A percentile compares a stretch with the other conserved stretches of the same genome.
Evolutionary conservation across 2,888 invertebrate genomes (phyloP).

Genomic region (Rhamphomyia laevipes): DNA sequence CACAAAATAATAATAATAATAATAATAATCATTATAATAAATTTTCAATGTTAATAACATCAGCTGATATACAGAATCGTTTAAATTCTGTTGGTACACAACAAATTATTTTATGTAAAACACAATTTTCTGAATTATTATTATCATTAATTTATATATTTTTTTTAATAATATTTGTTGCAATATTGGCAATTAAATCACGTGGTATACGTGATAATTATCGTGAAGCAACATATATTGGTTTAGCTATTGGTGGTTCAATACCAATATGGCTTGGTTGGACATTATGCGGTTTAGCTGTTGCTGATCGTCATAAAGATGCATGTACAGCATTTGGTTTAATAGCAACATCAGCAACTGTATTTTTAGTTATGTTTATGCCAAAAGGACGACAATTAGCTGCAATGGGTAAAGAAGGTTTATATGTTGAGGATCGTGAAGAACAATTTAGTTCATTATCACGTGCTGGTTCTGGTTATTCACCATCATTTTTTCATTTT

Average conservation of each 20-base stretch:
- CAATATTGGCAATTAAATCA: constrained; percentile 72
- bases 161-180: constrained; percentile 72
- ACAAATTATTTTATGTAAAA: constrained; percentile 46
- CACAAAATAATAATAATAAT: background rate
- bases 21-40: background rate
- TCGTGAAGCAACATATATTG: constrained; percentile 85
- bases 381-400: constrained; percentile 85
- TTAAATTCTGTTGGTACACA: constrained; percentile 27
- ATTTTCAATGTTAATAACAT: constrained; percentile 18
- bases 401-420: constrained; percentile 81
- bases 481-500: constrained; percentile 87
- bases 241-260: constrained; percentile 72
- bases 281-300: constrained; percentile 70
- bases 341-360: constrained; percentile 69
- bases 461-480: constrained; percentile 69
- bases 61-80: constrained; percentile 27
- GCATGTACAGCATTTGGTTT: constrained; percentile 85
- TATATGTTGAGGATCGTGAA: constrained; percentile 69
- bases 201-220: constrained; percentile 87
- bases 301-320: constrained; percentile 67
- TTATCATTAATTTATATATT: constrained; percentile 73
- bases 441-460: constrained; percentile 72
- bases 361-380: constrained; percentile 89
- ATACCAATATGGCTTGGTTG: constrained; percentile 80
- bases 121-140: constrained; percentile 58